Evolutionary conservation across 2,797 vertebrate species (phyloP).

Genomic region (Ataeniobius toweri): DNA sequence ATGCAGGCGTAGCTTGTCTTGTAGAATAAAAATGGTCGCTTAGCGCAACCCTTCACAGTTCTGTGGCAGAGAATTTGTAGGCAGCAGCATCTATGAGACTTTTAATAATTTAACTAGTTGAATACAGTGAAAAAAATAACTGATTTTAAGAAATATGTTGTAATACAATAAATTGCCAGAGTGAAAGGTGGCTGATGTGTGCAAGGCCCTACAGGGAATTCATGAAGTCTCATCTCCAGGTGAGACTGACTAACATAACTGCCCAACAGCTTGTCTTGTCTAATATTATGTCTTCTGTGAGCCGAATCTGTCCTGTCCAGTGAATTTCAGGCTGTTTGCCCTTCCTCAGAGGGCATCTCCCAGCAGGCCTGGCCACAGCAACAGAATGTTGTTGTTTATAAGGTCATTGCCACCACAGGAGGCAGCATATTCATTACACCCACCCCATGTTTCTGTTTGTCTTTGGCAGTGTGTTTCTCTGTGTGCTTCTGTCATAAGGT

Average conservation of each 20-base stretch:
- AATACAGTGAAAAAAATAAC: constrained; percentile 28
- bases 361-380: constrained; percentile 70
- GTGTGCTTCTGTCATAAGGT: constrained; percentile 75
- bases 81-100: constrained; percentile 12
- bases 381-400: constrained; percentile 80
- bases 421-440: constrained; percentile 80
- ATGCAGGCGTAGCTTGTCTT: constrained; percentile 55
- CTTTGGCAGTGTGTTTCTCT: constrained; percentile 78
- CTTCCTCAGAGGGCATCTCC: constrained; percentile 75
- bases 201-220: neutral
- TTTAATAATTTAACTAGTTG: constrained; percentile 51
- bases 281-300: constrained; percentile 21
- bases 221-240: neutral
- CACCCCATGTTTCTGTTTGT: constrained; percentile 78
- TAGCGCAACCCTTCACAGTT: constrained; percentile 39
- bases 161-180: constrained; percentile 4
- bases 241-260: neutral
- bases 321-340: constrained; percentile 66
- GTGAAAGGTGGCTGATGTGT: neutral
- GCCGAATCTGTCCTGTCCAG: constrained; percentile 45
- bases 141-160: constrained; percentile 2
- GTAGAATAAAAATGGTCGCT: constrained; percentile 65
- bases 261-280: constrained; percentile 16
- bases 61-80: constrained; percentile 22
- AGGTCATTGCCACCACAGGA: constrained; percentile 80